Evolutionary conservation across 2,888 invertebrate species (phyloP).

Genomic region (Parelbella ahira): DNA sequence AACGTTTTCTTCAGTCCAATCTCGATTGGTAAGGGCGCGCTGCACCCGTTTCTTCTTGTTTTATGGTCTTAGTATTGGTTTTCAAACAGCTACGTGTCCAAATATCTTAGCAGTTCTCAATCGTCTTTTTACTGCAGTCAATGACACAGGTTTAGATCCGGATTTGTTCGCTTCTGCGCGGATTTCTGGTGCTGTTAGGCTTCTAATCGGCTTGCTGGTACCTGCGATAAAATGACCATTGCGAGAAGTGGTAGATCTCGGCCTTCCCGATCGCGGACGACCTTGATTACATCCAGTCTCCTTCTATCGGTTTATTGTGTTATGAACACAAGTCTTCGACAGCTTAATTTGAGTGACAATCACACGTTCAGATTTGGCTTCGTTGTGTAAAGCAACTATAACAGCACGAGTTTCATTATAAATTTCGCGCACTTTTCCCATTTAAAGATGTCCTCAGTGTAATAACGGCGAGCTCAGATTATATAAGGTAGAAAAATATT

Average conservation of each 20-base stretch:
- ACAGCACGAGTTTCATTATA: not conserved
- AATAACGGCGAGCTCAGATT: no score
- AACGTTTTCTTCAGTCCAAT: not conserved
- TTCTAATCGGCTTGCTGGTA: constrained; percentile 1
- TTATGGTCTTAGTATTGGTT: not conserved
- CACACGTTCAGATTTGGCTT: no score
- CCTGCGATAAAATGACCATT: not conserved
- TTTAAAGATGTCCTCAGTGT: no score
- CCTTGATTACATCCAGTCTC: not conserved
- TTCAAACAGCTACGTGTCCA: not conserved
- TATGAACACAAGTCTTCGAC: constrained; percentile 5
- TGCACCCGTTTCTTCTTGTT: no score
- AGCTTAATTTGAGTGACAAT: not conserved
- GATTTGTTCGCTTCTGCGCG: constrained; percentile 4
- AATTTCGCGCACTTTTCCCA: not conserved
- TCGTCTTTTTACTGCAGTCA: constrained; percentile 4
- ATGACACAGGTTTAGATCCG: constrained; percentile 2
- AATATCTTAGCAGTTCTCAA: constrained; percentile 1
- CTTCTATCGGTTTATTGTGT: not conserved
- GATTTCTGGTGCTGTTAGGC: constrained; percentile 5
- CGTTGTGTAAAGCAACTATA: not conserved
- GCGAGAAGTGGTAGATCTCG: not conserved
- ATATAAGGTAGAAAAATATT: no score
- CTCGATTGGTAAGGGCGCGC: not conserved
- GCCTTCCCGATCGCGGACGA: not conserved